Evolutionary conservation across 2,113 vertebrate genomes (phyloP).

Genomic region (Phylloscopus trochiloides): DNA sequence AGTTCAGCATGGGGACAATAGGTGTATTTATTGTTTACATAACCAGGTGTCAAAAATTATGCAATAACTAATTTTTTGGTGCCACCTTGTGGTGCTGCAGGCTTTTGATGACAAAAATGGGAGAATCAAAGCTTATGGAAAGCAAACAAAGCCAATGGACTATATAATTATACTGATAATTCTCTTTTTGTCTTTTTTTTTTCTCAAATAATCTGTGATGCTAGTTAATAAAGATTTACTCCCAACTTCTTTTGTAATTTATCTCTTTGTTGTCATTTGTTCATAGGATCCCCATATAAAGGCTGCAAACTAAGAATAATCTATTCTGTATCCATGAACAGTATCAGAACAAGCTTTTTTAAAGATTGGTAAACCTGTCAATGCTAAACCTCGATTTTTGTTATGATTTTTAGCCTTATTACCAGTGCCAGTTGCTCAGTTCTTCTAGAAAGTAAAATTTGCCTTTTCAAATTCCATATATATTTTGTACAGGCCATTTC

Average conservation of each 20-base stretch:
- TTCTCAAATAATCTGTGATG: neutral
- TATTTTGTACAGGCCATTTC: neutral
- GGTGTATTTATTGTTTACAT: neutral
- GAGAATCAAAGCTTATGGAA: neutral
- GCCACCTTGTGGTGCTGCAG: conserved; percentile 70
- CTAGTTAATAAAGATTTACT: neutral
- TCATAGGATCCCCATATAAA: neutral
- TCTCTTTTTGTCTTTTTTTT: neutral
- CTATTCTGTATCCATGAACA: neutral
- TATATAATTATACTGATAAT: neutral
- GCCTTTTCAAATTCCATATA: neutral
- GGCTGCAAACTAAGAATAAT: neutral
- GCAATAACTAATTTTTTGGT: conserved; percentile 67
- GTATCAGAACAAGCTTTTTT: neutral
- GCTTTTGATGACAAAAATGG: neutral
- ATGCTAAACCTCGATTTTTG: neutral
- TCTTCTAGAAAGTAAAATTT: neutral
- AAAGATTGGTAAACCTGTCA: neutral
- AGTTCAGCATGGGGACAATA: neutral
- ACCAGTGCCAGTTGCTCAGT: neutral
- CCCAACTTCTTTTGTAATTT: neutral
- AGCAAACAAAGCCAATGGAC: neutral
- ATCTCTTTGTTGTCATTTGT: neutral
- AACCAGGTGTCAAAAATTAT: neutral
- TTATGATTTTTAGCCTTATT: neutral